A percentile compares a stretch with the other conserved stretches of the same genome.
phyloP scores from a whole-genome alignment of 2,797 vertebrate genomes.

The Coluber constrictor region DNA sequence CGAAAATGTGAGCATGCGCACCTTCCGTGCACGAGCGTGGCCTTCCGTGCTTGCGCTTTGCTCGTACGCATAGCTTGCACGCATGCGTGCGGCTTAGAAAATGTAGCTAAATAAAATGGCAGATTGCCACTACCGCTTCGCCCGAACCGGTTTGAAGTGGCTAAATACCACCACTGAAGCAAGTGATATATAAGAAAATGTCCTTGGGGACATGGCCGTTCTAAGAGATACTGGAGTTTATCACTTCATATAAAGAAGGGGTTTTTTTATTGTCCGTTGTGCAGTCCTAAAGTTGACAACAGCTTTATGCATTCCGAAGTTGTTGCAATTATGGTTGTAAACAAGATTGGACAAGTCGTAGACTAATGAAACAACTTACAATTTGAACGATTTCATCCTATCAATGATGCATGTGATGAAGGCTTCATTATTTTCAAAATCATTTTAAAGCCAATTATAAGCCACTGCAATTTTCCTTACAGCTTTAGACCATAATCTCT shows the following conservation, averaged over 20 bases:
- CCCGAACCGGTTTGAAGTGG: too few relatives aligned
- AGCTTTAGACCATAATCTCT: not conserved
- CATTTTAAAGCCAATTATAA: not conserved
- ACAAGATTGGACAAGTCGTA: not conserved
- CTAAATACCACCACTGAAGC: too few relatives aligned
- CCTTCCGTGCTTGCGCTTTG: too few relatives aligned
- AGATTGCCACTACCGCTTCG: too few relatives aligned
- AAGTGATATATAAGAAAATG: not conserved
- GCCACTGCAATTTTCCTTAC: not conserved
- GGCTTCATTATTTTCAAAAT: not conserved
- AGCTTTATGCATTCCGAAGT: not conserved
- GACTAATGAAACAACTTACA: not conserved
- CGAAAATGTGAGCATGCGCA: too few relatives aligned
- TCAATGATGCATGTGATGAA: not conserved
- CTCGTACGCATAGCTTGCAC: too few relatives aligned
- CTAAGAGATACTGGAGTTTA: not conserved
- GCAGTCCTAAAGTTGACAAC: not conserved
- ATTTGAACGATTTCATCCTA: not conserved
- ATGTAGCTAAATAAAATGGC: too few relatives aligned
- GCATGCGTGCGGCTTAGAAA: too few relatives aligned
- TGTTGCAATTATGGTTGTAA: not conserved
- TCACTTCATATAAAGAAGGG: not conserved
- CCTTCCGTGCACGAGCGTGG: too few relatives aligned
- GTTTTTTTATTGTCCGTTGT: not conserved
- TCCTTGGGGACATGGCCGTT: not conserved